Evolutionary conservation across 2,797 vertebrate genomes (phyloP), one percentile per base, ranked within the genome.

Genomic region (Valencia hispanica): DNA sequence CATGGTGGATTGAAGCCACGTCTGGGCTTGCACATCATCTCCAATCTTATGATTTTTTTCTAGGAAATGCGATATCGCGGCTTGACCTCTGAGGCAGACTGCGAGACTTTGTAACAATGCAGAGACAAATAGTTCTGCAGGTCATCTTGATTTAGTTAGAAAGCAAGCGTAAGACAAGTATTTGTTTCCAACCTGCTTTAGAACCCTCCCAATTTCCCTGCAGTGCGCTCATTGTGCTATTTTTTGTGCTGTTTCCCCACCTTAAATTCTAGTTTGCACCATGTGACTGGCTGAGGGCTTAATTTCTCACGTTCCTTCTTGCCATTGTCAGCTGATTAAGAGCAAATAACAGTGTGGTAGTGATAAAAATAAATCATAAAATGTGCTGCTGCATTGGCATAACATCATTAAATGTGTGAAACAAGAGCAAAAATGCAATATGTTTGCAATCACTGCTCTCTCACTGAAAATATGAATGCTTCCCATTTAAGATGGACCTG

Each of bases 11-110:
- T 78, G 72, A 43, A 84, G 70, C 68, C 79, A 68, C 15, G 45
- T 61, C 15, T 75, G 65, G 78, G 68, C 84, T 83, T 59, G 66
- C 74, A 83, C 71, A 74, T 82, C 55, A 55, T 72, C 43, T 68
- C 47, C 71, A 15, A 20, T 36, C 39, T 77, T 80, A 61, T 87
- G 73, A 87, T 88, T 82, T 84, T 82, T 84, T 79, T 70, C 48
- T 78, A 69, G 70, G 78, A 79, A 77, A 85, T 90, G 79, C 55
- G 75, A 84, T 76, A 71, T 87, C 77, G 70, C 76, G 70, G 53
- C 51, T 71, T 88, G 84, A 89, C 72, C 76, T 85, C 72, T 70
- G 14, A 22, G 50, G 36, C 68, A 86, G n/a, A 79, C 77, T 68
- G 73, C 61, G 30, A 80, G 72, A 82, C 79, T 48, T 20, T 71